phyloP scores from a whole-genome alignment of 2,797 vertebrate species.

The Sciurus vulgaris region DNA sequence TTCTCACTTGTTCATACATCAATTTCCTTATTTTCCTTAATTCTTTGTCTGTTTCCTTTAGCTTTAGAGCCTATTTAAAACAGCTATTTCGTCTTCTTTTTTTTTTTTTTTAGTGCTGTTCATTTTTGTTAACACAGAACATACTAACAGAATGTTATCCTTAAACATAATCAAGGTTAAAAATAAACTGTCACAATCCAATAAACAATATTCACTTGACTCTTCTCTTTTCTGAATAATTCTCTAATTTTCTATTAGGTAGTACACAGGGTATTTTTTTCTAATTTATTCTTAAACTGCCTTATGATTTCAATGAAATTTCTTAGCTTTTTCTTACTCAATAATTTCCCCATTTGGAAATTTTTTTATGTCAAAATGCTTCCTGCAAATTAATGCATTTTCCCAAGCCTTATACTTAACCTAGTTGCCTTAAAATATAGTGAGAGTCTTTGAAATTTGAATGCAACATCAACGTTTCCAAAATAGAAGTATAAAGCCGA shows the following conservation, averaged over 20 bases:
- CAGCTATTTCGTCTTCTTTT: background rate
- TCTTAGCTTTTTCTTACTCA: slow-evolving; percentile 67
- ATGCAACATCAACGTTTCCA: slow-evolving; percentile 55
- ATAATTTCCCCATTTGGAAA: slow-evolving; percentile 71
- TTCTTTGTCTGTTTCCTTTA: background rate
- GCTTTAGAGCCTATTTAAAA: background rate
- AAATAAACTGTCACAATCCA: slow-evolving; percentile 67
- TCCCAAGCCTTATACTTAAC: slow-evolving; percentile 65
- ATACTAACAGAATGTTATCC: slow-evolving; percentile 66
- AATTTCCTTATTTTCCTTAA: background rate
- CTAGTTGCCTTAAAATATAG: slow-evolving; percentile 48
- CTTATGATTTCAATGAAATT: slow-evolving; percentile 70
- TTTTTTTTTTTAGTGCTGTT: slow-evolving; percentile 56
- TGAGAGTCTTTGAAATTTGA: slow-evolving; percentile 52
- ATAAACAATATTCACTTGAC: slow-evolving; percentile 67
- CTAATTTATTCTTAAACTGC: slow-evolving; percentile 67
- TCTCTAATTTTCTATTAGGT: slow-evolving; percentile 57
- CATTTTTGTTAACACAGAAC: slow-evolving; percentile 81
- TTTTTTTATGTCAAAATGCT: slow-evolving; percentile 66
- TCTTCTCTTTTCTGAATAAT: slow-evolving; percentile 11
- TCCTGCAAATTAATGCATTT: slow-evolving; percentile 60
- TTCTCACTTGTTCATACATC: background rate
- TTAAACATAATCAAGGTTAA: slow-evolving; percentile 78
- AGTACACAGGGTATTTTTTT: slow-evolving; percentile 48
- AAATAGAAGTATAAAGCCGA: slow-evolving; percentile 14